Evolutionary conservation across 2,113 vertebrate species (phyloP).

Genomic region (Octodon degus): DNA sequence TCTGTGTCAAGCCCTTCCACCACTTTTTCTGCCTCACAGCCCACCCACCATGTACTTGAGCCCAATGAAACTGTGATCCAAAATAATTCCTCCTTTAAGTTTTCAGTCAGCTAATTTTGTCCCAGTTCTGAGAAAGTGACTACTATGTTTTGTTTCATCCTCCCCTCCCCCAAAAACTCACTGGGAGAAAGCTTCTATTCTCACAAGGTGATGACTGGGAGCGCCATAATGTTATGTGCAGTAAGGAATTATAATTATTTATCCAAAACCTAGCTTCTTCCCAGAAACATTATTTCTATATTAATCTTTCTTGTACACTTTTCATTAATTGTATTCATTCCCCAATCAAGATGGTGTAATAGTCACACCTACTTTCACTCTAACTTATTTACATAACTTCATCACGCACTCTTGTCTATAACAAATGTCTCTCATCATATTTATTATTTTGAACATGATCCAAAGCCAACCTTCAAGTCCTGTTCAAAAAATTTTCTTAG

Average conservation of each 20-base stretch:
- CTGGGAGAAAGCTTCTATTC: neutral
- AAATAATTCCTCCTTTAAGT: neutral
- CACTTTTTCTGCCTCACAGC: neutral
- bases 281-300: neutral
- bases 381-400: neutral
- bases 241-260: neutral
- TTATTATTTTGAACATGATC: neutral
- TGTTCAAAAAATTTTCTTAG: neutral
- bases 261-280: neutral
- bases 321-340: neutral
- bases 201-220: neutral
- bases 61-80: neutral
- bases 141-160: neutral
- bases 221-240: neutral
- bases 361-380: neutral
- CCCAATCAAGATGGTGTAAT: neutral
- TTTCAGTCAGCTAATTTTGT: neutral
- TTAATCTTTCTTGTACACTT: neutral
- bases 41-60: neutral
- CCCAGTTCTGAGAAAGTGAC: neutral
- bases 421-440: neutral
- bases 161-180: neutral
- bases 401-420: neutral
- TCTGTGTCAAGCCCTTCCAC: neutral
- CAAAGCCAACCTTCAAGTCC: neutral